A percentile compares a stretch with the other conserved stretches of the same genome.
phyloP scores from a whole-genome alignment of 2,797 vertebrate species.

The Neomorphus geoffroyi region DNA sequence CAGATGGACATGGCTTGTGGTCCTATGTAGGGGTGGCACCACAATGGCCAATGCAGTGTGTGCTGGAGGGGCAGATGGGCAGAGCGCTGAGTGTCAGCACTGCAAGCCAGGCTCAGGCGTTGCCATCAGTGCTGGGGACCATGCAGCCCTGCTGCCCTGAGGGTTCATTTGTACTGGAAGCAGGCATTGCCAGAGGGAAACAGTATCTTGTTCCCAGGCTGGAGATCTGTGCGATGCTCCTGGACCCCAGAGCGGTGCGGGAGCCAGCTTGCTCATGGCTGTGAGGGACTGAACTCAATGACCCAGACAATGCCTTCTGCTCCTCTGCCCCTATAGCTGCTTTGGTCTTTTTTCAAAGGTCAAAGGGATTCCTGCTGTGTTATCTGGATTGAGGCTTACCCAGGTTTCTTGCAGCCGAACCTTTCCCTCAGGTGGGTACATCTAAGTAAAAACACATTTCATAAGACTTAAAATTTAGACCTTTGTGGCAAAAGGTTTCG shows the following conservation, averaged over 20 bases:
- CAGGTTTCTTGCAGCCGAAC: neutral
- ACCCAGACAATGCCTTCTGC: neutral
- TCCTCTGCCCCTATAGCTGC: neutral
- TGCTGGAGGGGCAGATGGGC: neutral
- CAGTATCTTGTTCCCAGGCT: neutral
- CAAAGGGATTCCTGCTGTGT: neutral
- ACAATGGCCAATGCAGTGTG: neutral
- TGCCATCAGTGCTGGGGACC: neutral
- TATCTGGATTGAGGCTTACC: neutral
- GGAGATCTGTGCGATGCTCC: neutral
- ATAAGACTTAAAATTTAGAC: neutral
- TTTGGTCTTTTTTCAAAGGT: neutral
- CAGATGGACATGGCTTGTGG: neutral
- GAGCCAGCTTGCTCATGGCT: neutral
- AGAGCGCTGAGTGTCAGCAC: neutral
- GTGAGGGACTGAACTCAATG: neutral
- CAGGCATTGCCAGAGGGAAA: neutral
- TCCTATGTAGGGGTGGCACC: neutral
- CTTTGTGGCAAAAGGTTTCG: neutral
- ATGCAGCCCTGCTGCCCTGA: neutral
- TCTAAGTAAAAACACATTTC: neutral
- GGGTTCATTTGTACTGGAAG: neutral
- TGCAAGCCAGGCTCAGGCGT: neutral
- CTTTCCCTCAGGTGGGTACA: neutral
- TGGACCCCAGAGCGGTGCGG: neutral